These are phyloP conservation scores for Linnaemya vulpina DNA, from an alignment of 2,888 invertebrate species.

Conservation along the genomic window DNA sequence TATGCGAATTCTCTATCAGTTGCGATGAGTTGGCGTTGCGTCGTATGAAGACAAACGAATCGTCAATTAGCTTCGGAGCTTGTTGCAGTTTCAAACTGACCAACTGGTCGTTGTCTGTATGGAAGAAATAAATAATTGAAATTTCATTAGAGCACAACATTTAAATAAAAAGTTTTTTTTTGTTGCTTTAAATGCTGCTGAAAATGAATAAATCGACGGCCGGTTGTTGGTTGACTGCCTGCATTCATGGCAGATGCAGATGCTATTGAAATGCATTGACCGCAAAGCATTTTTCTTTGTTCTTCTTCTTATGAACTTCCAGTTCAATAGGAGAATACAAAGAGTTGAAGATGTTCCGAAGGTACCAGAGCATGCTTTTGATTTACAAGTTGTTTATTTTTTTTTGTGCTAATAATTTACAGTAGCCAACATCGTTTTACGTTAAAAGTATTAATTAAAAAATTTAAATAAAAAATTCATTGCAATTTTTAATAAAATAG, in stretches of 20 bases:
- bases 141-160: conserved; percentile 63
- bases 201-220: conserved; percentile 12
- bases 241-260: conserved; percentile 44
- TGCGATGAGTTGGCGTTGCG: conserved; percentile 82
- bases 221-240: conserved; percentile 7
- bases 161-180: conserved; percentile 31
- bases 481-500: too few relatives aligned
- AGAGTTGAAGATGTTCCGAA: conserved; percentile 34
- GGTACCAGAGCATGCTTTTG: conserved; percentile 47
- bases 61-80: conserved; percentile 82
- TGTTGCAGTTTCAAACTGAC: conserved; percentile 79
- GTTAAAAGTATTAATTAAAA: too few relatives aligned
- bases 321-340: conserved; percentile 38
- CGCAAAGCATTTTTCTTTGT: conserved; percentile 67
- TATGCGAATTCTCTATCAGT: conserved; percentile 81
- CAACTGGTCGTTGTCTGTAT: conserved; percentile 75
- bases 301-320: conserved; percentile 23
- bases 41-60: conserved; percentile 82
- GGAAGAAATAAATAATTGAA: conserved; percentile 60
- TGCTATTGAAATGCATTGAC: conserved; percentile 78
- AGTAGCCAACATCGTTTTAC: background rate
- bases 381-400: conserved; percentile 5
- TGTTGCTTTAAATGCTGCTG: conserved; percentile 10
- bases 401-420: background rate
- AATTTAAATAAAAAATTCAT: too few relatives aligned